Conservation (phyloP, 2,797 vertebrate genomes). For the Alexandromys oeconomus region DNA sequence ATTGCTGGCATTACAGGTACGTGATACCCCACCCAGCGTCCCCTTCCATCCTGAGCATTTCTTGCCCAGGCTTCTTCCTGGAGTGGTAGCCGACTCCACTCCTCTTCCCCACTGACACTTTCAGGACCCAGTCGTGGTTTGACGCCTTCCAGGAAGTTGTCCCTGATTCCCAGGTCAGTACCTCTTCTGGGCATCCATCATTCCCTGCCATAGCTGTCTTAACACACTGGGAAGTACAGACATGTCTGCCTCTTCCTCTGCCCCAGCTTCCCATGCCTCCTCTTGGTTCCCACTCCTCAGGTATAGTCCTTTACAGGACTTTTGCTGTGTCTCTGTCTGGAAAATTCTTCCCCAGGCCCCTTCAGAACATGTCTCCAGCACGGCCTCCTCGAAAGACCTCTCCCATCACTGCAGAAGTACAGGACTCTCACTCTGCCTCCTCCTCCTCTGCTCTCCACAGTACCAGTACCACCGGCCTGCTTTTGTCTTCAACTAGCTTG, state of each 20-base stretch:
- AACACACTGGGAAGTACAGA: not conserved
- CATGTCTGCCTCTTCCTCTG: not conserved
- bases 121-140: not conserved
- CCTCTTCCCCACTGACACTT: not conserved
- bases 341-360: not conserved
- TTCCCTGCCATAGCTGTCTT: not conserved
- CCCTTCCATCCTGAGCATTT: not conserved
- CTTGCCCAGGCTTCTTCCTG: not conserved
- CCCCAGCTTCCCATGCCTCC: not conserved
- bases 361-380: not conserved
- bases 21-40: not conserved
- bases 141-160: not conserved
- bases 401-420: not conserved
- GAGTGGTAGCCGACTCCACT: not conserved
- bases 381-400: not conserved
- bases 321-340: not conserved
- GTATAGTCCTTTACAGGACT: not conserved
- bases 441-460: not conserved
- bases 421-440: not conserved
- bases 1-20: not conserved
- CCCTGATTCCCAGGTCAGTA: not conserved
- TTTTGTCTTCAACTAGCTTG: not conserved
- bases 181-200: not conserved
- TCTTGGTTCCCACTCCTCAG: not conserved
- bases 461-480: no score